Evolutionary conservation across 2,797 vertebrate species (phyloP), one percentile per base, ranked within the genome.

Genomic region (Peromyscus attwateri): DNA sequence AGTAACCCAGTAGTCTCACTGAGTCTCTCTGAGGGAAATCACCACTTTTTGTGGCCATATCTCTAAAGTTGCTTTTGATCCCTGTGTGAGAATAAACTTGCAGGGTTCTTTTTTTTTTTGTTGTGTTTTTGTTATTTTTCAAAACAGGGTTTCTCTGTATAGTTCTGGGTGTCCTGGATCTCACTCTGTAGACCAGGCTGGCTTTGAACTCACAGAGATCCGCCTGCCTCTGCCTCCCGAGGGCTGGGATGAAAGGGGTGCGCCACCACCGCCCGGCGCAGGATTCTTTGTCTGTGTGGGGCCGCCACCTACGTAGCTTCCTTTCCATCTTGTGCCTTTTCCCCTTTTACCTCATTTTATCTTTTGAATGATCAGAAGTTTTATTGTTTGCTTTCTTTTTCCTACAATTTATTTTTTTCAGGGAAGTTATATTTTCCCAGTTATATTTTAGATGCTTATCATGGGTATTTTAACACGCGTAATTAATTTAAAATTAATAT

Each of bases 401-500:
- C 37, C 8, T 62, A 82, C 5, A 14, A 27, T 85, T 85, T 11
- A 7, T 55, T 60, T 93, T 93, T 62, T 77, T 8, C 14, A 60
- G 27, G 19, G 43, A 85, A 9, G 1, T 62, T 71, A 34, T 79
- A 49, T 57, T 84, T 49, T 66, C 11, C 3, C 46, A 71, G 3
- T 10, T 62, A n/a, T 83, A 13, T 64, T 95, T 71, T 71, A 52
- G 76, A 49, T 79, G 12, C 16, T 37, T 70, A 70, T 17, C 4
- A 14, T 60, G 19, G 8, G 9, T 62, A 40, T 52, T 80, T 80
- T 70, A 64, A 71, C 34, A 34, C 29, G 23, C 68, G 34, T 46
- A 31, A 13, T 68, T 85, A n/a, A 60, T 89, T 95, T 91, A 95
- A 79, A 70, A 57, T 84, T 57, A 57, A 66, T 55, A 66, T 40